Evolutionary conservation across 2,797 vertebrate genomes (phyloP).

Genomic region (Lepilemur septentrionalis): DNA sequence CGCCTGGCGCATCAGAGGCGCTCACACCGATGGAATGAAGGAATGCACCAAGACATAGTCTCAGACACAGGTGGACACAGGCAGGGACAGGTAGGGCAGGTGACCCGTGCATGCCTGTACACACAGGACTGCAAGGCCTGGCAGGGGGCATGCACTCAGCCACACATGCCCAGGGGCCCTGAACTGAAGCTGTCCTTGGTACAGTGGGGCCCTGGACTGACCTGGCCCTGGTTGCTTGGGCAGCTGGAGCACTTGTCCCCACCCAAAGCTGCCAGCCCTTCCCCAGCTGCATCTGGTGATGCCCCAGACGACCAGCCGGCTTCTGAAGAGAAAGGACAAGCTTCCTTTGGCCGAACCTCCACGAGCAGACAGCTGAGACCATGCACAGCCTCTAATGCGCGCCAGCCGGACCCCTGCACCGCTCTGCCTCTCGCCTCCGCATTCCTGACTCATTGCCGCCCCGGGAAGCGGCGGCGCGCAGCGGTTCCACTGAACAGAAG

Average conservation of each 20-base stretch:
- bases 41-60: not conserved
- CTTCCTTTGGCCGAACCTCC: not conserved
- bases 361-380: not conserved
- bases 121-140: not conserved
- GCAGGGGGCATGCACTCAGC: not conserved
- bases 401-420: not conserved
- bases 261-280: rapidly evolving
- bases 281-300: not conserved
- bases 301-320: not conserved
- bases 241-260: not conserved
- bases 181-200: not conserved
- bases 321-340: not conserved
- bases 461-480: not conserved
- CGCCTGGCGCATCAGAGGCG: rapidly evolving
- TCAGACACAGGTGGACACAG: not conserved
- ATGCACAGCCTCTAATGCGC: rapidly evolving
- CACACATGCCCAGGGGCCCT: rapidly evolving
- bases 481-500: not conserved
- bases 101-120: not conserved
- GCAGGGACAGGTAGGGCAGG: not conserved
- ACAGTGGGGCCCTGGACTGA: not conserved
- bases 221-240: not conserved
- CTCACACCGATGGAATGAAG: not conserved
- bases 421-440: no score
- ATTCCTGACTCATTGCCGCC: not conserved